Conservation (phyloP, 2,797 vertebrate species). For the Eulemur mongoz region DNA sequence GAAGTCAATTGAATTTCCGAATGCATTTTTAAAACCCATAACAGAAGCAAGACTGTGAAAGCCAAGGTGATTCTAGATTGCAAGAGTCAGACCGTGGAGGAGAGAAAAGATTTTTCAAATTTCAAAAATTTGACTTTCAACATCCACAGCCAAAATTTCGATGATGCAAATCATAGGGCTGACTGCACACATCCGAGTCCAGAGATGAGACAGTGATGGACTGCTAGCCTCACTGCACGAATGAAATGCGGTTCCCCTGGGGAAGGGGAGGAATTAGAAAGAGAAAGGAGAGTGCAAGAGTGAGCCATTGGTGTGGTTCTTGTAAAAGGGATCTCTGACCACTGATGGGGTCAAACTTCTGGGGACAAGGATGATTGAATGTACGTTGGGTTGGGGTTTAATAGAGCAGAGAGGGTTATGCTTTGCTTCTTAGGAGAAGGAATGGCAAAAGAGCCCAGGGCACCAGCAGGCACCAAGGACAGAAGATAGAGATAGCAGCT, state of each 20-base stretch:
- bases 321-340: background rate
- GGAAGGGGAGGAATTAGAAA: background rate
- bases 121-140: background rate
- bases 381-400: background rate
- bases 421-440: background rate
- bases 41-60: constrained; percentile 6
- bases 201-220: background rate
- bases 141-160: background rate
- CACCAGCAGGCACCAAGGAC: background rate
- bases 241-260: background rate
- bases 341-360: too few relatives aligned
- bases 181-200: background rate
- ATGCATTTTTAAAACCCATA: background rate
- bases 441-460: background rate
- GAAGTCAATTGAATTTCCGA: background rate
- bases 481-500: background rate
- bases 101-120: background rate
- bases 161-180: background rate
- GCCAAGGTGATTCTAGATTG: background rate
- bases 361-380: background rate
- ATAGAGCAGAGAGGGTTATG: background rate
- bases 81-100: background rate
- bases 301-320: background rate
- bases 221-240: background rate
- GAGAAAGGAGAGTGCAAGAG: background rate